Evolutionary conservation across 2,797 vertebrate species (phyloP), one percentile per base, ranked within the genome.

Genomic region (Chromis chromis): DNA sequence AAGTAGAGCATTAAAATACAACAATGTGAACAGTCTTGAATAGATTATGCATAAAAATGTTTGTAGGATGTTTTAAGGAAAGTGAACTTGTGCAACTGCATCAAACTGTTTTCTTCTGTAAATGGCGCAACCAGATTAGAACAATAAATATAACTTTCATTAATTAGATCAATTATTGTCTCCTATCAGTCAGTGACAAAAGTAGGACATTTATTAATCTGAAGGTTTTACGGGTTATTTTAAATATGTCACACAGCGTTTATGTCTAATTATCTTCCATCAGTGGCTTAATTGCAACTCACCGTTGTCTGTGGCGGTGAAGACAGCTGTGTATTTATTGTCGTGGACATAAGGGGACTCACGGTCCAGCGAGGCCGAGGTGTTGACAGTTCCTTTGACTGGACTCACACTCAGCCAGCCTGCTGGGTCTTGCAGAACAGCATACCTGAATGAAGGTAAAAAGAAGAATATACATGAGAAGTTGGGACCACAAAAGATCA

Each of bases 261-360:
- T 0, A 2, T 21, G 5, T 63, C 10, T 42, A 61, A 49, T 67
- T 58, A n/a, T 22, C 61, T 58, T 21, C 25, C 6, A 1, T 44
- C 62, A 60, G 62, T 22, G 22, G 24, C 24, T 21, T n/a, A 50
- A 27, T 31, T 28, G 56, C 17, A 7, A 92, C 97, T 96, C 90
- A 99, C 98, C 98, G 0, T 96, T 98, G 84, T 99, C 98, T 21
- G 95, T 96, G 55, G 98, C 98, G 77, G 97, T 94, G 87, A 99
- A 97, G 69, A 97, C 92, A 13, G 97, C 97, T 0, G 94, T 97
- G 93, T 99, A 99, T 21, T 94, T 82, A 4, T 97, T 97, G 81
- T 98, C 89, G 24, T 94, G 94, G 78, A 99, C 98, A 0, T 95
- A 93, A 0, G 95, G 94, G 17, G 98, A 99, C 87, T 99, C 98